These are phyloP conservation scores for Tribolium freemani DNA, from an alignment of 2,888 invertebrate genomes.

Conservation along the genomic window DNA sequence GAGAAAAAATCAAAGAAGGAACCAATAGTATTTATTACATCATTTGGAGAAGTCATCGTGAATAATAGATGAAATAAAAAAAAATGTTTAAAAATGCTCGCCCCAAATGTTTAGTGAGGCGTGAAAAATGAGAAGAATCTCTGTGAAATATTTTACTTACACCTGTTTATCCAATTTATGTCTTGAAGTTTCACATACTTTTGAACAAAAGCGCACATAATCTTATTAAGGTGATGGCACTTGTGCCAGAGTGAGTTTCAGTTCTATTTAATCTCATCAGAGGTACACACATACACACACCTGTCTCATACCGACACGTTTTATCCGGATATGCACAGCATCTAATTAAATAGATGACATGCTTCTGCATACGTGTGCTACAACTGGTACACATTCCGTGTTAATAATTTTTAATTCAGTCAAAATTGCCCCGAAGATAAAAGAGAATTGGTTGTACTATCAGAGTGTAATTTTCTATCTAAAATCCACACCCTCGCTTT, in stretches of 20 bases:
- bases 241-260: slow-evolving; percentile 15
- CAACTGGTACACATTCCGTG: too few relatives aligned
- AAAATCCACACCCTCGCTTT: slow-evolving; percentile 3
- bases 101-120: background rate
- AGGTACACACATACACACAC: slow-evolving; percentile 6
- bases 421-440: background rate
- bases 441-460: slow-evolving; percentile 10
- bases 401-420: background rate
- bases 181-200: background rate
- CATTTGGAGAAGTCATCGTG: too few relatives aligned
- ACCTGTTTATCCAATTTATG: background rate
- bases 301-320: slow-evolving; percentile 28
- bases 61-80: too few relatives aligned
- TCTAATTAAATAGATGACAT: slow-evolving; percentile 33
- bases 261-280: slow-evolving; percentile 29
- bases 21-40: too few relatives aligned
- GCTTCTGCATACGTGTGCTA: slow-evolving; percentile 15
- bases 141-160: background rate
- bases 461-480: background rate
- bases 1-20: too few relatives aligned
- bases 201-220: background rate
- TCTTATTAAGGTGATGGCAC: slow-evolving; percentile 23
- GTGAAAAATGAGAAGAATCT: background rate
- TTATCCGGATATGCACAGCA: slow-evolving; percentile 24
- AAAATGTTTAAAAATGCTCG: background rate